phyloP scores from a whole-genome alignment of 2,888 invertebrate genomes.

The Sinelater perroti region DNA sequence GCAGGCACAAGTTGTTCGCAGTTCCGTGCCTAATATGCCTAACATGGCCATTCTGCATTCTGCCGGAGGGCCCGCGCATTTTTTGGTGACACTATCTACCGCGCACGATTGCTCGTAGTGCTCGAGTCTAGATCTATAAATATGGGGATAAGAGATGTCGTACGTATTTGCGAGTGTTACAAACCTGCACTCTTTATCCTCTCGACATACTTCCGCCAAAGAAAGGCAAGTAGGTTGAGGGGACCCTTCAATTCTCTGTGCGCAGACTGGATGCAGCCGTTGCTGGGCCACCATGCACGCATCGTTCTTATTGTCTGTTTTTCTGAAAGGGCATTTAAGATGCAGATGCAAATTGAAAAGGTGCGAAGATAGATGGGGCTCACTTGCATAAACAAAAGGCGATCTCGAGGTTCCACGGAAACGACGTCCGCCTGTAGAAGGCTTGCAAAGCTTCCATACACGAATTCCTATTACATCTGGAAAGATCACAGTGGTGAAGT shows the following conservation, averaged over 20 bases:
- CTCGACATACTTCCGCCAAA: slow-evolving; percentile 83
- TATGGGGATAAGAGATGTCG: slow-evolving; percentile 10
- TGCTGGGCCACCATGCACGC: slow-evolving; percentile 90
- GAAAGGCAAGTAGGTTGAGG: slow-evolving; percentile 88
- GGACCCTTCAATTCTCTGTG: slow-evolving; percentile 71
- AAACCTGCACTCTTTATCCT: slow-evolving; percentile 86
- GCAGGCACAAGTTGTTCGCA: slow-evolving; percentile 88
- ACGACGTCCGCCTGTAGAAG: slow-evolving; percentile 83
- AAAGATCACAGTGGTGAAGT: slow-evolving; percentile 80
- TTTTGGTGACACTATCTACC: slow-evolving; percentile 87
- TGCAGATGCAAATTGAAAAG: background rate
- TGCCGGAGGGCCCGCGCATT: slow-evolving; percentile 86
- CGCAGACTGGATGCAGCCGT: slow-evolving; percentile 88
- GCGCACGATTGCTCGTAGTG: slow-evolving; percentile 92
- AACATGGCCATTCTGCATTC: slow-evolving; percentile 87
- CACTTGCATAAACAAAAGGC: slow-evolving; percentile 95
- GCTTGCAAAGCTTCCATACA: slow-evolving; percentile 88
- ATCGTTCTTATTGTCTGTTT: slow-evolving; percentile 86
- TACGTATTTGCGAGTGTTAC: slow-evolving; percentile 39
- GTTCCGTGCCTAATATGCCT: slow-evolving; percentile 88
- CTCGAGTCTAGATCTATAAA: slow-evolving; percentile 77
- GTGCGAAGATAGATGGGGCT: too few species aligned
- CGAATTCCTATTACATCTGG: slow-evolving; percentile 82
- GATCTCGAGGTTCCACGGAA: slow-evolving; percentile 86
- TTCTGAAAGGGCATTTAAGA: slow-evolving; percentile 72